Conservation (phyloP, 2,113 vertebrate species). For the Nematolebias whitei region DNA sequence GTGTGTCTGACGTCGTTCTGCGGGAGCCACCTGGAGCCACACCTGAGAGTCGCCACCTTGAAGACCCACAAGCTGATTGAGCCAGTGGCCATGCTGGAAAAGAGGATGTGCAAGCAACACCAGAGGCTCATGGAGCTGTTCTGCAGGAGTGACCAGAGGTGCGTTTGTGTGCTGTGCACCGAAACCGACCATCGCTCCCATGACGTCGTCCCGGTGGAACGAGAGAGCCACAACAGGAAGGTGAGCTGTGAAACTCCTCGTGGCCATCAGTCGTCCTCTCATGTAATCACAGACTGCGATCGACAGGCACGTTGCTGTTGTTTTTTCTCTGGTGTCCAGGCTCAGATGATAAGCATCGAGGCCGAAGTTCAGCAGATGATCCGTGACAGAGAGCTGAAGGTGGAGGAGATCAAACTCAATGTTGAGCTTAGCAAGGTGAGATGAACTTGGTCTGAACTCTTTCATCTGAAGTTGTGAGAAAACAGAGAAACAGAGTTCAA, state of each 20-base stretch:
- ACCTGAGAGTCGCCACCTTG: slow-evolving; percentile 57
- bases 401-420: slow-evolving; percentile 73
- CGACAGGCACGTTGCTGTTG: background rate
- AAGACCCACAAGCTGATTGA: slow-evolving; percentile 75
- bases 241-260: slow-evolving; percentile 23
- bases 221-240: slow-evolving; percentile 74
- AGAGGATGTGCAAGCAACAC: slow-evolving; percentile 74
- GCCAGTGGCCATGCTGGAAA: slow-evolving; percentile 70
- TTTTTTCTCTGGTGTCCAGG: slow-evolving; percentile 43
- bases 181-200: slow-evolving; percentile 73
- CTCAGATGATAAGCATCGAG: slow-evolving; percentile 59
- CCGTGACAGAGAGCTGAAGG: slow-evolving; percentile 71
- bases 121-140: slow-evolving; percentile 78
- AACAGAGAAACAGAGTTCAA: background rate
- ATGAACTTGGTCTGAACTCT: background rate
- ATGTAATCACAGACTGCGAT: background rate
- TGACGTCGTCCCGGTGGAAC: slow-evolving; percentile 72
- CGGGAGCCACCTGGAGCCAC: slow-evolving; percentile 74
- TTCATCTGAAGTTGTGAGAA: background rate
- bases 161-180: slow-evolving; percentile 77
- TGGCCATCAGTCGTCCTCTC: background rate
- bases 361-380: slow-evolving; percentile 76
- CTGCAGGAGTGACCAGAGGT: slow-evolving; percentile 76
- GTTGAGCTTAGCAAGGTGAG: slow-evolving; percentile 77
- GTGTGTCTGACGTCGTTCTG: slow-evolving; percentile 82